A percentile compares a stretch with the other conserved stretches of the same genome.
Conservation (phyloP, 1,140 invertebrate genomes). For the Drosophila hydei region DNA sequence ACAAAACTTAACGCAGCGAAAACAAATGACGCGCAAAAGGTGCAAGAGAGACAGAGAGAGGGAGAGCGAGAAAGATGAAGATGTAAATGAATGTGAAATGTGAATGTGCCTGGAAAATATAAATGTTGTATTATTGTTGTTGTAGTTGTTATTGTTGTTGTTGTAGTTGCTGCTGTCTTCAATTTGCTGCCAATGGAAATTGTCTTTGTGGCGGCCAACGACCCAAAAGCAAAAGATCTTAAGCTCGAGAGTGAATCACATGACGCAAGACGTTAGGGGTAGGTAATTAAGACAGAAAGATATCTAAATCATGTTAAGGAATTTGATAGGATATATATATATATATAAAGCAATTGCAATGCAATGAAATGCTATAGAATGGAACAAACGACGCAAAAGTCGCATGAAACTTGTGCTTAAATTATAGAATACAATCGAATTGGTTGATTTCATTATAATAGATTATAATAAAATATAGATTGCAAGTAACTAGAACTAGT, state of each 20-base stretch:
- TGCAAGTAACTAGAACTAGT: no score
- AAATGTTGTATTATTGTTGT: constrained; percentile 19
- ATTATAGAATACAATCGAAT: no score
- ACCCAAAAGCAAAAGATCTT: constrained; percentile 39
- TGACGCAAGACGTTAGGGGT: neutral
- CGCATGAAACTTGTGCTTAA: neutral
- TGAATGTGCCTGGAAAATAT: constrained; percentile 17
- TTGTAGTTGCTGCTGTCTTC: constrained; percentile 29
- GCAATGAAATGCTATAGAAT: neutral
- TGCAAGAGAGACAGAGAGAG: constrained; percentile 4
- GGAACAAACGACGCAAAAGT: neutral
- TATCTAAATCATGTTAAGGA: constrained; percentile 1
- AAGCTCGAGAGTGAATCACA: neutral
- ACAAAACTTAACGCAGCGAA: constrained; percentile 72
- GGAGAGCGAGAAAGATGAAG: neutral
- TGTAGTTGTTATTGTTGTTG: constrained; percentile 29
- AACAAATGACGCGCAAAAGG: constrained; percentile 40
- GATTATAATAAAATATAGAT: no score
- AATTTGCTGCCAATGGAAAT: constrained; percentile 50
- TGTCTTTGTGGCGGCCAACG: constrained; percentile 33
- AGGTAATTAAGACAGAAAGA: constrained; percentile 16
- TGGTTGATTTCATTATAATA: no score
- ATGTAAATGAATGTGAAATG: constrained; percentile 22
- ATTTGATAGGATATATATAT: neutral
- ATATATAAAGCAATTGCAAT: neutral